Percentiles rank a stretch among this genome's conserved stretches.
Evolutionary conservation across 2,888 invertebrate species (phyloP).

Genomic region (Drosophila robusta): DNA sequence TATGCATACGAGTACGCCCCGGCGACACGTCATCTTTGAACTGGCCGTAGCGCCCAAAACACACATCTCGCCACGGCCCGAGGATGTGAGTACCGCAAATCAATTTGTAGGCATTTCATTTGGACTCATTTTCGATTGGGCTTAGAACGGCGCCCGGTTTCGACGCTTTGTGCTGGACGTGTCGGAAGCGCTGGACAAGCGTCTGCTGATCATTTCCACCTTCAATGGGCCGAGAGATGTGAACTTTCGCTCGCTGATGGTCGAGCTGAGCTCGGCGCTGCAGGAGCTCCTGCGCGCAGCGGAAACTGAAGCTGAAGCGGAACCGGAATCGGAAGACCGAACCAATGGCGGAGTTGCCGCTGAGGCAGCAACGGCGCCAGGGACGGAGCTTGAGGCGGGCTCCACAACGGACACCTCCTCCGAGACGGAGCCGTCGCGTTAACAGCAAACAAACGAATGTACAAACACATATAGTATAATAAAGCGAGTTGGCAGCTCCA

Average conservation of each 20-base stretch:
- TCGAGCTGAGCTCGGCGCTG: background rate
- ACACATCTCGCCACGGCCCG: conserved; percentile 8
- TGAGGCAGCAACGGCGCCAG: too few species aligned
- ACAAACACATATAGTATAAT: too few species aligned
- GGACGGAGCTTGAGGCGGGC: background rate
- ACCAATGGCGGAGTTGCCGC: too few species aligned
- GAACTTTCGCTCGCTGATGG: conserved; percentile 3
- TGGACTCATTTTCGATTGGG: too few species aligned
- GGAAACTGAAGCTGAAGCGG: too few species aligned
- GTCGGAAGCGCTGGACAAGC: background rate
- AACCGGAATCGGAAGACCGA: too few species aligned
- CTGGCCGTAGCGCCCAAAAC: background rate
- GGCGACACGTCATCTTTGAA: background rate
- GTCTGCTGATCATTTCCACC: background rate
- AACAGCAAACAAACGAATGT: background rate
- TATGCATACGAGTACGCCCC: too few species aligned
- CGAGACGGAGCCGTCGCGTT: background rate
- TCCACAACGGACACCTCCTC: conserved; percentile 1
- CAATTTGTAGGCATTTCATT: too few species aligned
- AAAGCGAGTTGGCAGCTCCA: background rate
- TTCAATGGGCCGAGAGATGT: conserved; percentile 9
- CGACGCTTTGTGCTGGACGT: background rate
- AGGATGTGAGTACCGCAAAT: conserved; percentile 9
- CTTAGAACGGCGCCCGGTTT: conserved; percentile 9
- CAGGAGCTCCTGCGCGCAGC: background rate